Evolutionary conservation across 2,888 invertebrate species (phyloP).

Genomic region (Catocala sponsa): DNA sequence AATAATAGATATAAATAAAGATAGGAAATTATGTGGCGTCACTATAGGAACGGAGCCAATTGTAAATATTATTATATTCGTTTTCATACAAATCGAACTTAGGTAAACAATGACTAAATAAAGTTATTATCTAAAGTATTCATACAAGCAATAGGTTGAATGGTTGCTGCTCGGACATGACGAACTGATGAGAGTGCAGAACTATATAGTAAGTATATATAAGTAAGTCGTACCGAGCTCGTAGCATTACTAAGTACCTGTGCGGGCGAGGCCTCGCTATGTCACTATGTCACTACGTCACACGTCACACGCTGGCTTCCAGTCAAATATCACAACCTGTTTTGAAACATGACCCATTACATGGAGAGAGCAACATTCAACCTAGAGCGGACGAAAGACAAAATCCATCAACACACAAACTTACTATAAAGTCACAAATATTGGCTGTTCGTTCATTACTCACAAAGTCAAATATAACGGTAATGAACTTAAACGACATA

Average conservation of each 20-base stretch:
- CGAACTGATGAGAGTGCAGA: slow-evolving; percentile 3
- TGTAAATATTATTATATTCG: slow-evolving; percentile 69
- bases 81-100: slow-evolving; percentile 81
- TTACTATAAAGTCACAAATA: slow-evolving; percentile 74
- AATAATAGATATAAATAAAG: slow-evolving; percentile 81
- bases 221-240: not conserved
- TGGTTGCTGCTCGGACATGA: slow-evolving; percentile 34
- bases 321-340: slow-evolving; percentile 66
- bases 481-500: slow-evolving; percentile 69
- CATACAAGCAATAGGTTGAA: slow-evolving; percentile 63
- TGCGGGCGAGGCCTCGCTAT: too few species aligned
- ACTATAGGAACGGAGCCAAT: slow-evolving; percentile 84
- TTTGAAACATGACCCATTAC: slow-evolving; percentile 30
- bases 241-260: slow-evolving; percentile 5
- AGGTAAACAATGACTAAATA: slow-evolving; percentile 84
- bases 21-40: slow-evolving; percentile 77
- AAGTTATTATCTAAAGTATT: slow-evolving; percentile 81
- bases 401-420: slow-evolving; percentile 73
- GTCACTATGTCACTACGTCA: not conserved
- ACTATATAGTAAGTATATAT: not conserved
- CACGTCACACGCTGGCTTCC: slow-evolving; percentile 31
- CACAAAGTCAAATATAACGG: slow-evolving; percentile 64
- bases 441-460: slow-evolving; percentile 57
- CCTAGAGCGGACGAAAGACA: slow-evolving; percentile 52
- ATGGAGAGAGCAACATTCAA: slow-evolving; percentile 50